These are phyloP conservation scores for Danaus plexippus DNA, from an alignment of 1,140 invertebrate genomes.

Conservation along the genomic window DNA sequence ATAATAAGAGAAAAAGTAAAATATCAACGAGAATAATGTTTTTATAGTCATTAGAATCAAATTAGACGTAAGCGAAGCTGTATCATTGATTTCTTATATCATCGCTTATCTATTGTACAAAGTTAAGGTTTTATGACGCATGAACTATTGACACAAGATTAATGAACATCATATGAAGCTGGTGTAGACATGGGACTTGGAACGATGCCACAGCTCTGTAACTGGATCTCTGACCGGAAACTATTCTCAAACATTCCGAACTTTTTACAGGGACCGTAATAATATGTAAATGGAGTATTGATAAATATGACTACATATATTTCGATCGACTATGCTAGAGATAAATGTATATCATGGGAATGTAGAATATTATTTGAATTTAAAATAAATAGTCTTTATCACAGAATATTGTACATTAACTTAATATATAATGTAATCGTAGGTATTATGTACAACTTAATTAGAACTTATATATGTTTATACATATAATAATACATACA, in stretches of 20 bases:
- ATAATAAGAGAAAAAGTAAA: no score
- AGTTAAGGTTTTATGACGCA: conserved; percentile 25
- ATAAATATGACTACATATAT: conserved; percentile 12
- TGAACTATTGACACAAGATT: conserved; percentile 24
- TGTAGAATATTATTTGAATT: no score
- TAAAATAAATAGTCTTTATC: no score
- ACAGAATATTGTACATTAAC: no score
- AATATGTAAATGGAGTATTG: conserved; percentile 4
- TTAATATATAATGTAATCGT: no score
- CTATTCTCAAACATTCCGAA: conserved; percentile 9
- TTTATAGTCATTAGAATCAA: conserved; percentile 1
- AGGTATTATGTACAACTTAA: no score
- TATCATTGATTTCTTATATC: conserved; percentile 1
- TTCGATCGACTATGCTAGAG: conserved; percentile 3
- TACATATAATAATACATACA: no score
- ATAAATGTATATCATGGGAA: neutral
- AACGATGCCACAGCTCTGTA: conserved; percentile 15
- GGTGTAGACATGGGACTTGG: conserved; percentile 14
- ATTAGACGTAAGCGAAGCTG: neutral
- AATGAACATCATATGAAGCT: conserved; percentile 15
- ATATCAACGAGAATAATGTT: conserved; percentile 1
- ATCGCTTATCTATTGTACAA: neutral
- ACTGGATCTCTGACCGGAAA: conserved; percentile 20
- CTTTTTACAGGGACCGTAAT: neutral
- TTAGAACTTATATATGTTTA: no score